Evolutionary conservation across 2,888 invertebrate species (phyloP), one percentile per base, ranked within the genome.

Genomic region (Caenorhabditis panamensis): DNA sequence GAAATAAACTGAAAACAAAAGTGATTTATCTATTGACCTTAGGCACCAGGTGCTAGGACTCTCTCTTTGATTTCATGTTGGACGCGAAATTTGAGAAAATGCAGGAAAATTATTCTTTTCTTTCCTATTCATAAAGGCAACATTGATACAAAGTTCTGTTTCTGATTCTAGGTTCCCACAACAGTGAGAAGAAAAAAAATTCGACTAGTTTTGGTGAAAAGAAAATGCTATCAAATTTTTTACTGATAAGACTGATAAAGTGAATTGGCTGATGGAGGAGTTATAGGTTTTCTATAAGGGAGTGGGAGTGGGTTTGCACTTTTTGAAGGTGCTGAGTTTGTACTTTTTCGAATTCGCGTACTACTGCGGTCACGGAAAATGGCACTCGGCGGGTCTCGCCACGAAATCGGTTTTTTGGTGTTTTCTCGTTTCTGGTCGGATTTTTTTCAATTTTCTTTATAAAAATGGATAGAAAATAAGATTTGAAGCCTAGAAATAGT

Each of bases 1-100:
- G 28, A 28, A 53, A 31, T 31, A 31, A 31, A 58, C 59, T 63
- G 66, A 73, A 73, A 66, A 66, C 75, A 75, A 75, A 51, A 64
- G 75, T 75, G 75, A 75, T 75, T 75, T 75, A 75, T 75, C 53
- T 75, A 59, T 75, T 75, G 75, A 75, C 75, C 66, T 75, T 66
- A 49, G 58, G 58, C 72, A 49, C 63, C 63, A 63, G 31, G 24
- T 51, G 72, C 20, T 61, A n/a, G n/a, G n/a, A n/a, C n/a, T n/a
- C n/a, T n/a, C n/a, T n/a, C n/a, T n/a, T 68, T 49, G 26, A 37
- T 58, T 31, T 18, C 24, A 1, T 51, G 8, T 6, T 24, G 2
- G 8, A n/a, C n/a, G n/a, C n/a, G n/a, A n/a, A 36, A 36, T 36
- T 5, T 36, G 41, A 41, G 2, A 41, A 11, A 13, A 41, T 13